Evolutionary conservation across 2,888 invertebrate genomes (phyloP), one percentile per base, ranked within the genome.

Genomic region (Chymomyza procnemis): DNA sequence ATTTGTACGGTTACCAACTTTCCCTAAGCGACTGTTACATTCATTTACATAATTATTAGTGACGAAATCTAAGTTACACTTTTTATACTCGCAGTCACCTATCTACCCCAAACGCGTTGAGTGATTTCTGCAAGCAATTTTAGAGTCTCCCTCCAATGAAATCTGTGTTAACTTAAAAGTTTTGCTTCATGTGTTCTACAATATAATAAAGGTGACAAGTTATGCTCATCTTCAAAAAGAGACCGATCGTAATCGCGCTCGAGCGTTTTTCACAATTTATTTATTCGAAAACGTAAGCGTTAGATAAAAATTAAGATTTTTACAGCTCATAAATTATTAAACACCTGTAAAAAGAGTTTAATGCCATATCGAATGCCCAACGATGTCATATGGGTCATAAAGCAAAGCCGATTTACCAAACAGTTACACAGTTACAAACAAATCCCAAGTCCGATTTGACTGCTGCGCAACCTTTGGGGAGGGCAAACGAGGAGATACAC

Each of bases 241-340:
- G 12, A 41, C 34, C 12, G 34, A 41, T 41, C 34, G 12, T 3
- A 41, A 41, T 41, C 9, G 34, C 34, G 34, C 34, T 9, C 6
- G 9, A 34, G 34, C 34, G 9, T 34, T 34, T 9, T 41, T 5
- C 34, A 12, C 34, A 41, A 41, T 26, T 26, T 12, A 41, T 41
- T 41, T 41, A 1, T n/a, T n/a, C n/a, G n/a, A 41, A 41, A 41
- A 12, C 2, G 4, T 41, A 12, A 9, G 12, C 1, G 34, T 41
- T 41, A 41, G 34, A 41, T 41, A 66, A 79, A 71, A 73, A 78
- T 78, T 65, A 57, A 78, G 78, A 55, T 76, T 81, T 85, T 83
- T 81, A 81, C 85, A 81, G 80, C 76, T 80, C 81, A 85, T 81
- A 85, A 85, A 83, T 85, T 74, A 74, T 66, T 59, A 66, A 73